Evolutionary conservation across 2,888 invertebrate species (phyloP).

Genomic region (Dryomyza anilis): DNA sequence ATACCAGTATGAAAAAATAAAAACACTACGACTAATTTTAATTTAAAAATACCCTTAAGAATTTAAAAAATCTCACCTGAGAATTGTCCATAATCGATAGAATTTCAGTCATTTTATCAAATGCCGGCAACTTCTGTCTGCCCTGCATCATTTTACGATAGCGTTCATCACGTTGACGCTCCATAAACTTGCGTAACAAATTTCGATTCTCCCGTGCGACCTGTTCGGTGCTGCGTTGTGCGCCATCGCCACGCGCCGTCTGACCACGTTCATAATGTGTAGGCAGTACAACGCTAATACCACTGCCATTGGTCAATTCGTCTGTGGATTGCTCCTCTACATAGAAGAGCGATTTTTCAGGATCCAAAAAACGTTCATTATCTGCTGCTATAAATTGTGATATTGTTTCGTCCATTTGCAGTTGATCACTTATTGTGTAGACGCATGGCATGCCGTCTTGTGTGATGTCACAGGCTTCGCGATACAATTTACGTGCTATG

Average conservation of each 20-base stretch:
- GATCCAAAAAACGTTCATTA: conserved; percentile 63
- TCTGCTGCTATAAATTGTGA: conserved; percentile 66
- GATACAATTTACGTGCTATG: conserved; percentile 69
- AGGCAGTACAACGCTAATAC: conserved; percentile 56
- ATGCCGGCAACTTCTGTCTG: conserved; percentile 74
- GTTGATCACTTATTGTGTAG: conserved; percentile 73
- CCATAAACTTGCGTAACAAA: conserved; percentile 68
- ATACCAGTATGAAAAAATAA: too few relatives aligned
- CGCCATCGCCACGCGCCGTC: conserved; percentile 63
- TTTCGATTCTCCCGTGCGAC: conserved; percentile 68
- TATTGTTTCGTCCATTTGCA: conserved; percentile 74
- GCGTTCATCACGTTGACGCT: conserved; percentile 67
- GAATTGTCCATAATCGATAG: conserved; percentile 69
- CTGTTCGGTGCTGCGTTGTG: conserved; percentile 63
- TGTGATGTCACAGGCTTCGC: conserved; percentile 71
- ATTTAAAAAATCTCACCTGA: conserved; percentile 69
- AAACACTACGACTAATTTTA: too few relatives aligned
- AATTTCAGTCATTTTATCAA: conserved; percentile 72
- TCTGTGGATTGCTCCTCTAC: conserved; percentile 49
- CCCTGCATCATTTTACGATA: conserved; percentile 71
- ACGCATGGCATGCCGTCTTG: conserved; percentile 73
- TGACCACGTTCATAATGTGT: conserved; percentile 71
- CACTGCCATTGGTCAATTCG: conserved; percentile 38
- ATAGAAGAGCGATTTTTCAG: conserved; percentile 68
- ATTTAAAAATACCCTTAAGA: too few relatives aligned